Conservation (phyloP, 92 coral and sea anemone species). For the Heliopora coerulea region DNA sequence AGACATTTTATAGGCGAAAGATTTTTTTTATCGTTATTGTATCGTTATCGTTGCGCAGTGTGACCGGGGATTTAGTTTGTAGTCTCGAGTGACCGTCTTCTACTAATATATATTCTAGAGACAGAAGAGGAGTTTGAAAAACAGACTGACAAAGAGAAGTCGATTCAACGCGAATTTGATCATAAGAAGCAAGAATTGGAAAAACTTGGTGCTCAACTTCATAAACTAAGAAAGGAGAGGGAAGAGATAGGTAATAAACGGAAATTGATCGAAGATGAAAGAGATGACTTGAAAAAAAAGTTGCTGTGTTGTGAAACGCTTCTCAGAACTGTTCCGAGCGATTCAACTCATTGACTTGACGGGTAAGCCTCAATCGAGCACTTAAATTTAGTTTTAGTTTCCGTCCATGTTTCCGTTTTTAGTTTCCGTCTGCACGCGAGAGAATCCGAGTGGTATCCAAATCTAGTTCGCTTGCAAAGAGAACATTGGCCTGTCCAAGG, state of each 20-base stretch:
- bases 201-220: neutral
- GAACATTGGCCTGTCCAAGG: too few relatives aligned
- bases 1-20: neutral
- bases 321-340: conserved; percentile 17
- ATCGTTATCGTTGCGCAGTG: too few relatives aligned
- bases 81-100: neutral
- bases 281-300: conserved; percentile 14
- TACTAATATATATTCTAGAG: neutral
- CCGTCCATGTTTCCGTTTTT: too few relatives aligned
- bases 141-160: neutral
- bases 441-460: too few relatives aligned
- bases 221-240: neutral
- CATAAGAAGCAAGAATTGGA: conserved; percentile 6
- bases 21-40: neutral
- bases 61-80: neutral
- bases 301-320: conserved; percentile 28
- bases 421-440: too few relatives aligned
- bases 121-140: neutral
- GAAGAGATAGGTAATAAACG: neutral
- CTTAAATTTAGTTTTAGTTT: too few relatives aligned
- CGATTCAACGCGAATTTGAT: neutral
- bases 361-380: neutral
- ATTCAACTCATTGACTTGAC: neutral
- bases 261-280: conserved; percentile 12
- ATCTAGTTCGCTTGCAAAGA: too few relatives aligned